Percentiles rank a stretch among this genome's conserved stretches.
Conservation (phyloP, 1,140 invertebrate genomes). For the Thaumetopoea pityocampa region DNA sequence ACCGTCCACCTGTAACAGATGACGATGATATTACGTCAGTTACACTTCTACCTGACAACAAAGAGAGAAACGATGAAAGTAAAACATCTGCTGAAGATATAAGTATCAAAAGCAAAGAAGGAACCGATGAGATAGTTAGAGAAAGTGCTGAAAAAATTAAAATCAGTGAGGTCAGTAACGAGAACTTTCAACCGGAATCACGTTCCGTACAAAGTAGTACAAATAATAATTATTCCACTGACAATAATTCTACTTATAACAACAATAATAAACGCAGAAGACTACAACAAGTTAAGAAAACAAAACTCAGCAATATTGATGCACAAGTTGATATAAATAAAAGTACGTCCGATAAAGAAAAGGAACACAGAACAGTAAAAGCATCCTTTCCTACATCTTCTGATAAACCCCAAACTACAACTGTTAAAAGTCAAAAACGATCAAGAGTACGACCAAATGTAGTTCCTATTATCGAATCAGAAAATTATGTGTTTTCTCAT, state of each 20-base stretch:
- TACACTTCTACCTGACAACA: too few relatives aligned
- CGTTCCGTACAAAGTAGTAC: not conserved
- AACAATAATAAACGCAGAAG: not conserved
- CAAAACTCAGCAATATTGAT: not conserved
- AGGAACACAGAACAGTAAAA: slow-evolving; percentile 5
- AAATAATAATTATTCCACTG: not conserved
- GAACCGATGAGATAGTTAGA: too few relatives aligned
- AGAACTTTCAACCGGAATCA: not conserved
- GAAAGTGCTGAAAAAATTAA: too few relatives aligned
- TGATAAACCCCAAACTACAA: slow-evolving; percentile 19
- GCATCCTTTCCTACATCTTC: slow-evolving; percentile 1
- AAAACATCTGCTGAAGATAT: too few relatives aligned
- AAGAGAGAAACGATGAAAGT: not conserved
- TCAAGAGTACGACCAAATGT: slow-evolving; percentile 27
- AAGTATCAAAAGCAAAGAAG: too few relatives aligned
- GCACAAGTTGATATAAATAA: not conserved
- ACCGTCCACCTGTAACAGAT: too few relatives aligned
- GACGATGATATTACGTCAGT: too few relatives aligned
- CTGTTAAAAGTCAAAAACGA: slow-evolving; percentile 22
- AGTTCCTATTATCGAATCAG: slow-evolving; percentile 53
- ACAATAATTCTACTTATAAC: not conserved
- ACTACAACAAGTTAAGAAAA: not conserved
- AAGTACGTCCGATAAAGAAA: not conserved
- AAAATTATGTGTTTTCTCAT: slow-evolving; percentile 50
- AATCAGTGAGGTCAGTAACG: too few relatives aligned